Evolutionary conservation across 2,797 vertebrate species (phyloP), one percentile per base, ranked within the genome.

Genomic region (Silurus aristotelis): DNA sequence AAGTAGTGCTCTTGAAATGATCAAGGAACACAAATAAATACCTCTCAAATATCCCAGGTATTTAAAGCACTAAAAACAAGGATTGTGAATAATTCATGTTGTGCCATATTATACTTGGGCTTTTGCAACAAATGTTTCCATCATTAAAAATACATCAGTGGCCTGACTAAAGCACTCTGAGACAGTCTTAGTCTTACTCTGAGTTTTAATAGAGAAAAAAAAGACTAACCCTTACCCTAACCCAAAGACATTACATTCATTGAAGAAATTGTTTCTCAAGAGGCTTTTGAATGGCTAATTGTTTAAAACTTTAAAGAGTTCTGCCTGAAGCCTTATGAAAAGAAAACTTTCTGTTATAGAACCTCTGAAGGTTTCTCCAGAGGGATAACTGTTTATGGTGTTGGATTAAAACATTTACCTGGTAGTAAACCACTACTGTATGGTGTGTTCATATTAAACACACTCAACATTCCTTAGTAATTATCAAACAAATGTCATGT

Each of bases 71-170:
- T 73, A 0, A 85, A 84, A 82, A 79, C 64, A 88, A 63, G 56
- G 52, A 76, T 31, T 83, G 58, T 91, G 55, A 90, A 91, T 91
- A 89, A 91, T 88, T 89, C 7, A 83, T n/a, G 67, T 71, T 61
- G 81, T 83, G 27, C 90, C 86, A 79, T 73, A 81, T 87, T 87
- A 84, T 83, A 68, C 63, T 72, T 46, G 22, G 38, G 55, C 63
- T 86, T 83, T 89, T 80, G 79, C 61, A 85, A 82, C 70, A 81
- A 85, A 87, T 86, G 85, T 91, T 91, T 91, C 90, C 90, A 89
- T 88, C 83, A 90, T 91, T 89, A 91, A 92, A 91, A 91, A 92
- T 92, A 81, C 80, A 92, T 60, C 64, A 71, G 63, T 87, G 82
- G 82, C 84, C 85, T 86, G 84, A 86, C 89, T 89, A 83, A 56